These are phyloP conservation scores for Peromyscus melanophrys DNA, from an alignment of 2,797 vertebrate species.

Conservation along the genomic window DNA sequence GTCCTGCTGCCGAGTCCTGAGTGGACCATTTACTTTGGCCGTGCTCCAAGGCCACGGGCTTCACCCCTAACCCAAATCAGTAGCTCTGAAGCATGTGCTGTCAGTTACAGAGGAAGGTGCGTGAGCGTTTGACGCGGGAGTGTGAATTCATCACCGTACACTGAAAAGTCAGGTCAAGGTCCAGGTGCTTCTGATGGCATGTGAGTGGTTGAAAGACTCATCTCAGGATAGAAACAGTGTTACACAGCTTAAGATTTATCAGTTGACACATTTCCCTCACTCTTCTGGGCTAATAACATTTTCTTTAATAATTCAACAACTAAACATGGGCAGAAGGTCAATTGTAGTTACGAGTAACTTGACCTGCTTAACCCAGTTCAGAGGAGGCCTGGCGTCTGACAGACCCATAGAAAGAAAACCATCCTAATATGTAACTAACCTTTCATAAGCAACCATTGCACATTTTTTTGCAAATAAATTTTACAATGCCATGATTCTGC, in stretches of 20 bases:
- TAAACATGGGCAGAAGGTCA: neutral
- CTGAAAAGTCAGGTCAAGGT: constrained; percentile 71
- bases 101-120: constrained; percentile 26
- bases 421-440: neutral
- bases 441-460: neutral
- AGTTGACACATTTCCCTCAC: constrained; percentile 5
- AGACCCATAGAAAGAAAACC: neutral
- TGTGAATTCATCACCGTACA: constrained; percentile 65
- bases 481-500: neutral
- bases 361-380: neutral
- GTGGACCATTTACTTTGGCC: constrained; percentile 53
- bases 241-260: constrained; percentile 52
- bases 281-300: constrained; percentile 7
- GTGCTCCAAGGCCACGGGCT: constrained; percentile 26
- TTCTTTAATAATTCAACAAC: constrained; percentile 69
- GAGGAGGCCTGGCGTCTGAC: neutral
- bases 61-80: constrained; percentile 70
- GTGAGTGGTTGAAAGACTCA: constrained; percentile 40
- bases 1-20: constrained; percentile 8
- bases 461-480: neutral
- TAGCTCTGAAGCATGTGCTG: constrained; percentile 62
- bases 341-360: neutral
- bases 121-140: constrained; percentile 25
- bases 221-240: constrained; percentile 22
- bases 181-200: neutral